phyloP scores from a whole-genome alignment of 2,888 invertebrate genomes.

The Agrotis puta region DNA sequence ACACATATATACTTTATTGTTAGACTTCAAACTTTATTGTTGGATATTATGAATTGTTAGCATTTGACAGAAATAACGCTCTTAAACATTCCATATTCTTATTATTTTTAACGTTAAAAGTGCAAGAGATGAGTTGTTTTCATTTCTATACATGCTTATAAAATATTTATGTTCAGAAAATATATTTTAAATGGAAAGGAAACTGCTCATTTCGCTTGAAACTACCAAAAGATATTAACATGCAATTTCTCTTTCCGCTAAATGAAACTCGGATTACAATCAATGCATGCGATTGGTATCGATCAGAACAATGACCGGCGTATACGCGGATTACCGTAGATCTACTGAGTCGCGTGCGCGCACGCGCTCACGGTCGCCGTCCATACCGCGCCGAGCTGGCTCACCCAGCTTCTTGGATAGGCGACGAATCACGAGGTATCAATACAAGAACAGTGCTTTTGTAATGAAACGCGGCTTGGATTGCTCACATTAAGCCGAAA shows the following conservation, averaged over 20 bases:
- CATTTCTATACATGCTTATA: conserved; percentile 12
- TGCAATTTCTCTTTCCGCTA: conserved; percentile 62
- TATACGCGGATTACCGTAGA: conserved; percentile 90
- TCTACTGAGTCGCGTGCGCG: conserved; percentile 78
- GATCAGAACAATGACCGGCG: conserved; percentile 89
- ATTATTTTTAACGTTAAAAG: conserved; percentile 14
- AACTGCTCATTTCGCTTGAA: conserved; percentile 36
- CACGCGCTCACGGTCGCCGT: conserved; percentile 92
- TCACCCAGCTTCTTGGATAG: conserved; percentile 98
- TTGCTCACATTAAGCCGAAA: conserved; percentile 24
- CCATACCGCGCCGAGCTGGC: conserved; percentile 97
- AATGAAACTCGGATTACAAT: conserved; percentile 60
- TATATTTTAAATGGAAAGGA: neutral
- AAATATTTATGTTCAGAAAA: neutral
- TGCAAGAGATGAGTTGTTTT: conserved; percentile 41
- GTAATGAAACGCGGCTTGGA: neutral
- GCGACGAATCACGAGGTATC: conserved; percentile 97
- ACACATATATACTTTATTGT: neutral
- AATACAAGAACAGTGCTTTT: conserved; percentile 49
- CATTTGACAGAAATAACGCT: neutral
- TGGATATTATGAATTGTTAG: conserved; percentile 26
- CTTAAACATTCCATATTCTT: neutral
- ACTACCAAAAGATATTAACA: conserved; percentile 57
- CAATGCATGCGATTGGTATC: conserved; percentile 67
- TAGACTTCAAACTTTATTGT: conserved; percentile 35